Evolutionary conservation across 2,888 invertebrate genomes (phyloP), one percentile per base, ranked within the genome.

Genomic region (Ophion obscuratus): DNA sequence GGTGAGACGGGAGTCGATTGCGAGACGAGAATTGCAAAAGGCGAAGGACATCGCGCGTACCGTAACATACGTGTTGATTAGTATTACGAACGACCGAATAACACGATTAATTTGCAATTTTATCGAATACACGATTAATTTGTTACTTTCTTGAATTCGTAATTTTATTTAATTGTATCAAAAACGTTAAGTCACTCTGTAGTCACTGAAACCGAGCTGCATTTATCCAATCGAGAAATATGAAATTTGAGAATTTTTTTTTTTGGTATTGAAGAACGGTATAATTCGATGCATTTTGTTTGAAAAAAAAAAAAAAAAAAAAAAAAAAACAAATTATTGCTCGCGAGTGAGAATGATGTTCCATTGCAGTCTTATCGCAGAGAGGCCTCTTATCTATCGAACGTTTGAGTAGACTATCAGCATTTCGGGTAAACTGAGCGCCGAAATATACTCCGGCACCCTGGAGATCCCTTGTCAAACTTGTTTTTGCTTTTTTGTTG

Each of bases 351-450:
- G 31, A 70, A 70, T 53, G 53, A 53, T 36, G 31, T 59, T 57
- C 5, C 11, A 36, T n/a, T 36, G 36, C n/a, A 3, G 14, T 57
- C 31, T 57, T 57, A 57, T 59, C 61, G 44, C 61, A 10, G 24
- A 68, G 68, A 84, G 57, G 20, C 76, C 61, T 81, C 68, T 90
- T 91, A 90, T 91, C 91, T 88, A 68, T 59, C 76, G 68, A 83
- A 81, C 75, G 59, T 87, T 88, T 85, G 89, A 90, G 85, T 90
- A 90, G 91, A 89, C 90, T 90, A 90, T 91, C 90, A 88, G 81
- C 89, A 90, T 91, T 90, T 89, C 86, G 84, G 85, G 81, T 86
- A 85, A 24, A 17, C 24, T 44, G 17, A 64, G 36, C 20, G 57
- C 59, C 57, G 14, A 20, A 61, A 62, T 9, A 75, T 14, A 24